Evolutionary conservation across 2,888 invertebrate genomes (phyloP), one percentile per base, ranked within the genome.

Genomic region (Callimorpha dominula): DNA sequence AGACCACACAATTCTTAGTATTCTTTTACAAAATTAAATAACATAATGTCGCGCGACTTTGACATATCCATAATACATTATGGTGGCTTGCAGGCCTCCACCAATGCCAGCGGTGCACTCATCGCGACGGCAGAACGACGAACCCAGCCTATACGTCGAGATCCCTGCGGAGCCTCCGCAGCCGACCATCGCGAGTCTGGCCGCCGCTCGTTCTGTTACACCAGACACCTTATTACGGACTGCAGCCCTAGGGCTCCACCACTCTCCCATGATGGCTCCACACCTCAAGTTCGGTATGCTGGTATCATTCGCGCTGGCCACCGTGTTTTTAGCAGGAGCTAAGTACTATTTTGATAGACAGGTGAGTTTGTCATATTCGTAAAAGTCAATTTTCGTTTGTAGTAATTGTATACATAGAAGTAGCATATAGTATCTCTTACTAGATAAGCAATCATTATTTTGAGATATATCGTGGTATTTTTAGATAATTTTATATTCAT

Each of bases 281-380:
- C 97, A 97, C 79, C 91, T 97, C 67, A 97, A 97, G 91, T 97
- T 97, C 87, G 97, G 97, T 71, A 96, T 98, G 93, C 97, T 97
- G 93, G 97, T 97, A 60, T 97, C 97, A 0, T 96, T 98, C 83
- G 97, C 97, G 17, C 89, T 98, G 65, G 97, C 97, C 2, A 97
- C 97, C 0, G 96, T 97, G 57, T 97, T 97, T 86, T 94, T 97
- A 68, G 97, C 97, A 0, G 97, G 97, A 49, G 97, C 97, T 43
- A 97, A 97, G 91, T 97, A 97, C 89, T 97, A 97, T 87, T 97
- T 97, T 77, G 97, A 97, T 87, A 95, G 96, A 83, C 96, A 97
- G 93, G 97, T 96, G 40, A 85, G 88, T 68, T 12, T 67, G 7
- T 52, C 1, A 8, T 4, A 65, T 14, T 12, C 3, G 17, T 42